Base-by-base conservation (phyloP, 2,797 vertebrate genomes). In the Tamandua tetradactyla region DNA sequence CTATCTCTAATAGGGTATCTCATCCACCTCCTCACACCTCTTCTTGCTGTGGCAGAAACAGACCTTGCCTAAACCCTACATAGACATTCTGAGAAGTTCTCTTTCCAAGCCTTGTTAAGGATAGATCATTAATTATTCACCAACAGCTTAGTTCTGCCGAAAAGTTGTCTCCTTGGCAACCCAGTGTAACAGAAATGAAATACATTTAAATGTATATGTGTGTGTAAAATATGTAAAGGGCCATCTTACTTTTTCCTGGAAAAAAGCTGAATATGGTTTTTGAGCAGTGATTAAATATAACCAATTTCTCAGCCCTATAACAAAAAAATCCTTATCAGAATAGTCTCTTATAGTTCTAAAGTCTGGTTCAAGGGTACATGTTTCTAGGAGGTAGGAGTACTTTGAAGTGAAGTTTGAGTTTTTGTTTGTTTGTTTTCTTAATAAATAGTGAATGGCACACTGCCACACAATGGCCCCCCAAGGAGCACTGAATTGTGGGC, bases 131-230 rank as follows among this genome's bases (percentile, higher is more conserved):
- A 96, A 95, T 96, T 95, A 97, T 89, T 94, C 91, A 95, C 47
- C 87, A 95, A 40, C 72, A 91, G 87, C 82, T 94, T 96, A 79
- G n/a, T 92, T 94, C 91, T 88, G 69, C 95, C 22, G 27, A 85
- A 89, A 91, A 89, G 59, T 55, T 32, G 84, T 97, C 96, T 96
- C 96, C 96, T 75, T 95, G 95, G 94, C 93, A 97, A 97, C 95
- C 84, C 40, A 52, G 49, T 69, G 83, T 79, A 91, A 95, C 42
- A 85, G 74, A 89, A 82, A 80, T 37, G 72, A 96, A 91, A 90
- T 87, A 62, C 30, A 4, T 25, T 75, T 55, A 27, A 40, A 47
- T 59, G 76, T 57, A 75, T 69, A 22, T 61, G 40, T 71, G 30
- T 25, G 4, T 84, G 27, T 44, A 52, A 91, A 80, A 87, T 32